Evolutionary conservation across 2,113 vertebrate genomes (phyloP), one percentile per base, ranked within the genome.

Genomic region (Coryphaenoides rupestris): DNA sequence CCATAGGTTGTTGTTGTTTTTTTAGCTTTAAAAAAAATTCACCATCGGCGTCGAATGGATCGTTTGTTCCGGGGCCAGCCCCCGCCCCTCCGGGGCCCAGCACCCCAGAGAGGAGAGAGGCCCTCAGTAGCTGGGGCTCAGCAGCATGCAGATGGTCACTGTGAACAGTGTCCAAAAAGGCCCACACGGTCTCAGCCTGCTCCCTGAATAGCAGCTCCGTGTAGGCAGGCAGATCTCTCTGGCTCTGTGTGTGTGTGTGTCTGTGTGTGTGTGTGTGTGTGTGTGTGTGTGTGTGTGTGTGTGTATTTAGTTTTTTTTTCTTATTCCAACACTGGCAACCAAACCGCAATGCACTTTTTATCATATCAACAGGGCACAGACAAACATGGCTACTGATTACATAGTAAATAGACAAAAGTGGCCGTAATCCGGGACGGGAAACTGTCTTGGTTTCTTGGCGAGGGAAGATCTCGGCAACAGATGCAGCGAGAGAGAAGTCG

Each of bases 331-430:
- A 19, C 68, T 81, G 83, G 81, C 81, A 83, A 69, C 64, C 64
- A 72, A 80, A 74, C 69, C 72, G 74, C 73, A 82, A 40, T 74
- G 72, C 70, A 75, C 83, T 83, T 69, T 71, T 12, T 40, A 40
- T 12, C n/a, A n/a, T 73, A 85, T 65, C 79, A 77, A 75, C 60
- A 73, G 80, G 80, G 78, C 77, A 76, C 74, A 84, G 66, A 72
- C 73, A 84, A 78, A 83, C 72, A 79, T 66, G 75, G 75, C 75
- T 68, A 85, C 82, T 81, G 77, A 85, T 84, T 70, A 86, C 84
- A 83, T 77, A 76, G 74, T 85, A 84, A 89, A 86, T 76, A 77
- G 79, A 86, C 73, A 86, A 88, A 88, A 86, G 79, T 83, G 77
- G 63, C 73, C 33, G 79, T 74, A 80, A 73, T 78, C 82, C 84